Evolutionary conservation across 2,888 invertebrate species (phyloP), one percentile per base, ranked within the genome.

Genomic region (Hirtodrosophila confusa): DNA sequence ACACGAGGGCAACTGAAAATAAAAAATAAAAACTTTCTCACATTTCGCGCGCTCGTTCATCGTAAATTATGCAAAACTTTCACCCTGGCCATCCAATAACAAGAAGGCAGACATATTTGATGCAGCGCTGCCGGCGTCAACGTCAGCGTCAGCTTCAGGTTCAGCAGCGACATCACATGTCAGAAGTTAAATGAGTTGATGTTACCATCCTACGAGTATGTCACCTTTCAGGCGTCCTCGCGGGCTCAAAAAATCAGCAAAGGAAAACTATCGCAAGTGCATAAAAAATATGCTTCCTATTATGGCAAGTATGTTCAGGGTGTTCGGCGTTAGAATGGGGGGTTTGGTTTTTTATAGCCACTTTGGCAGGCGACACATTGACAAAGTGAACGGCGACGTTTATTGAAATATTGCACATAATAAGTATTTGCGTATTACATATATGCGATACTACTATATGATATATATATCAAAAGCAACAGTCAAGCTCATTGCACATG

Each of bases 1-100:
- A 44, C 57, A 45, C 33, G 62, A 50, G 62, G 39, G 43, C 49
- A 57, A 43, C 12, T 33, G 29, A 55, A 40, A 35, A 47, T 55
- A 44, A 27, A 53, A 17, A 45, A 4, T 40, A 48, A 67, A 73
- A 80, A 80, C 64, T 78, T 80, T 73, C 58, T 63, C 58, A 43
- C 69, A 67, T 67, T 78, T 78, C 70, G 55, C 80, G 77, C 66
- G 33, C 63, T 53, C 37, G 48, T 41, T 71, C 62, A 65, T 39
- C 62, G 67, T 78, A 74, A 78, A 74, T 78, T 78, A 80, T 78
- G 82, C 78, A 78, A 80, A 79, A 78, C 75, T 78, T 78, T 74
- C 78, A 76, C 77, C 75, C 72, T 63, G 66, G 53, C 75, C 66
- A 66, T 62, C 56, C 57, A 55, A 50, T 75, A 75, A 75, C 71